A percentile compares a stretch with the other conserved stretches of the same genome.
These are phyloP conservation scores for Andrena fulva DNA, from an alignment of 2,888 invertebrate species.

Conservation along the genomic window DNA sequence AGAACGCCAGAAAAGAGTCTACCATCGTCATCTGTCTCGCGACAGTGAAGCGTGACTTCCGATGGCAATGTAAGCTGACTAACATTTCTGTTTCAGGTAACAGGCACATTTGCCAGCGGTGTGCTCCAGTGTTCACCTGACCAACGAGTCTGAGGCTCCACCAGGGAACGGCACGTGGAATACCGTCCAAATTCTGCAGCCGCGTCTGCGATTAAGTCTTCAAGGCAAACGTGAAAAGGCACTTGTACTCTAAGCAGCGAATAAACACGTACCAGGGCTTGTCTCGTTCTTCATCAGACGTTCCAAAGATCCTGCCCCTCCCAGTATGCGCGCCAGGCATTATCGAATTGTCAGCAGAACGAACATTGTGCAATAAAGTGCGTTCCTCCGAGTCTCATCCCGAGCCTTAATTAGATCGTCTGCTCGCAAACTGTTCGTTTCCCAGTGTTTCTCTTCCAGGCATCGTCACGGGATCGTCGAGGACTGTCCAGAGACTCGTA, in stretches of 20 bases:
- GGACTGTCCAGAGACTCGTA: conserved; percentile 22
- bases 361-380: conserved; percentile 37
- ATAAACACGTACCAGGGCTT: conserved; percentile 32
- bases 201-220: conserved; percentile 77
- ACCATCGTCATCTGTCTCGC: neutral
- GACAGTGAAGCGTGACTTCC: neutral
- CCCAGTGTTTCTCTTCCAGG: conserved; percentile 27
- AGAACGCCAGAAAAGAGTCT: neutral
- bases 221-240: conserved; percentile 80
- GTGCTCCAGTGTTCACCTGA: conserved; percentile 77
- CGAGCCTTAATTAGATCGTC: neutral
- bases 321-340: neutral
- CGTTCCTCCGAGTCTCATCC: neutral
- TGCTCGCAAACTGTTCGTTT: neutral
- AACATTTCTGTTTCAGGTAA: conserved; percentile 77
- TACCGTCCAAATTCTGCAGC: conserved; percentile 78
- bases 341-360: neutral
- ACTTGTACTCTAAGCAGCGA: conserved; percentile 61
- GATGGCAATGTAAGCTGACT: conserved; percentile 60
- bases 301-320: neutral
- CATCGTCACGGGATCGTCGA: neutral
- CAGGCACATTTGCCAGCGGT: conserved; percentile 74
- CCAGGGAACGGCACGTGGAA: conserved; percentile 79
- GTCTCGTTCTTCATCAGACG: neutral
- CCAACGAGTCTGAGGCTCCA: conserved; percentile 78